Conservation (phyloP, 2,797 vertebrate genomes). For the Gymnocypris eckloni region DNA sequence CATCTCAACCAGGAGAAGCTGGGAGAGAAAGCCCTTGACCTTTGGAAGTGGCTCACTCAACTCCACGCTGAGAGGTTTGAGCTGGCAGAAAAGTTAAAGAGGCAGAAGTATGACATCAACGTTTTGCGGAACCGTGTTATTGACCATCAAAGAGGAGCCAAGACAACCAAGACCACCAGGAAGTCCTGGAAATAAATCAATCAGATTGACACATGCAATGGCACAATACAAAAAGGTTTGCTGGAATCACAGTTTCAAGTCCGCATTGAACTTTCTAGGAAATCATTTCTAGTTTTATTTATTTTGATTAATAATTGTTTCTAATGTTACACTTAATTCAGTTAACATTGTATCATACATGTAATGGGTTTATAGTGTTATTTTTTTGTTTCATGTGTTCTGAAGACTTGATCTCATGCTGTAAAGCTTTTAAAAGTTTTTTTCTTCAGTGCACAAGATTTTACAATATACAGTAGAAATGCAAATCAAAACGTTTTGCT, state of each 20-base stretch:
- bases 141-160: constrained; percentile 81
- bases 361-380: constrained; percentile 39
- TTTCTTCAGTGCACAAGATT: neutral
- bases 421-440: neutral
- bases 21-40: constrained; percentile 78
- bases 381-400: neutral
- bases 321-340: neutral
- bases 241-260: neutral
- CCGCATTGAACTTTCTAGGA: neutral
- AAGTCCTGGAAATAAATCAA: constrained; percentile 76
- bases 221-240: neutral
- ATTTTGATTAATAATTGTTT: neutral
- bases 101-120: constrained; percentile 82
- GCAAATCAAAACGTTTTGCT: neutral
- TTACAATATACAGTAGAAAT: neutral
- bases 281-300: neutral
- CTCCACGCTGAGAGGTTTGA: constrained; percentile 83
- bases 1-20: constrained; percentile 82
- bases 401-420: neutral
- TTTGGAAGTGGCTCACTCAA: constrained; percentile 79
- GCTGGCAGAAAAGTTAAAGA: constrained; percentile 78
- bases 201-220: neutral
- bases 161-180: constrained; percentile 72
- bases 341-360: neutral
- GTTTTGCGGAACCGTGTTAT: constrained; percentile 80